Base-by-base conservation (phyloP, 2,797 vertebrate genomes). In the Epinephelus malabaricus region DNA sequence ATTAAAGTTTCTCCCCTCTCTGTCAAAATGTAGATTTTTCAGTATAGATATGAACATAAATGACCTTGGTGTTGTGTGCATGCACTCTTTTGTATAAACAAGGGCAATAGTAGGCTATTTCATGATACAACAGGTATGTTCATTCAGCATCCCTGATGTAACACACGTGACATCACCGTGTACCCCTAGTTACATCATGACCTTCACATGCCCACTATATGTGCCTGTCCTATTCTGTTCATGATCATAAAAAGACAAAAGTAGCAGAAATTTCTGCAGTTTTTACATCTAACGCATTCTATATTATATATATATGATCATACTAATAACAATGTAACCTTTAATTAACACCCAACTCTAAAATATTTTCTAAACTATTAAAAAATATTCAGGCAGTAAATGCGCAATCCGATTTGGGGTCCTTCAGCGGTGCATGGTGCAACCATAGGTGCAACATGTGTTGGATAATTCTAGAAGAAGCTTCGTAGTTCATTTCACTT, bases 381-480 rank as follows among this genome's bases (percentile, higher is more conserved):
- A 15, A 43, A 58, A 12, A 0, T 0, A 45, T 6, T 60, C 92
- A 87, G 94, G 94, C 94, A 74, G 9, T 64, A 0, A 0, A 0
- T 3, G 1, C 0, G 2, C 19, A 5, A 1, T 68, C 70, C 6
- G 0, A 18, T 53, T 21, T 5, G 58, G 86, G 94, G 91, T 87
- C 94, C 83, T 91, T 40, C 38, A 0, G 53, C 23, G 9, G 27
- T 84, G 71, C 73, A 68, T 92, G 88, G 83, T 85, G 91, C 47
- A 49, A 49, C 47, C 47, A 9, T 43, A 43, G 40, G 40, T 19
- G 47, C 80, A 90, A 91, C 94, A 94, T 92, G 94, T 93, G 94
- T 94, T 91, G 88, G 94, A 94, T 94, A 76, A 87, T 96, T 96
- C 94, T 80, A 95, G 95, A 95, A 95, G 61, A 13, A 72, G 67